Base-by-base conservation (phyloP, 2,113 vertebrate genomes). In the Bufo bufo region DNA sequence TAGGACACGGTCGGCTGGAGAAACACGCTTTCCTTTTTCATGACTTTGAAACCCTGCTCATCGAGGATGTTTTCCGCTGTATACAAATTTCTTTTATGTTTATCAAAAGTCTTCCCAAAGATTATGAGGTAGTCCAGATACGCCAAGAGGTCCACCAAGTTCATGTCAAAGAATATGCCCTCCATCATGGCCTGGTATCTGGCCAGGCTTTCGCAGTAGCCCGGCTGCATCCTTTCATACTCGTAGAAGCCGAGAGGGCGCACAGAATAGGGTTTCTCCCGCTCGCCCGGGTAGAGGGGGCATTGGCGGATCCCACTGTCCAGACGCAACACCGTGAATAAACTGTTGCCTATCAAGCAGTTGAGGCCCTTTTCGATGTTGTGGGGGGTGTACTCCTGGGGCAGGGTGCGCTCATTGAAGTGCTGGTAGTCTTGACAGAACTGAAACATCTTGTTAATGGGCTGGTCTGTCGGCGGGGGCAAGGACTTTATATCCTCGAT, bases 241-340 rank as follows among this genome's bases (percentile, higher is more conserved):
- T 82, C 81, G 14, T 82, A 82, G 81, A 82, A 82, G 81, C 81
- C 81, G 17, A 66, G 45, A 0, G 81, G 81, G 47, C 59, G 58
- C 13, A 82, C 19, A 20, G 81, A n/a, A n/a, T 82, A 82, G 5
- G 81, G 81, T 0, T 66, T 6, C 10, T 82, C 61, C 23, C 81
- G 59, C 6, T 82, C 81, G 4, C 81, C 81, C 14, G 81, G 81
- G 61, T n/a, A 82, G 3, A 2, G 13, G 3, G 59, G 61, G 1
- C 69, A 1, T 20, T 83, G 81, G 61, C 20, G 6, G 3, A 83
- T 14, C 6, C 50, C 20, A 54, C 45, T 83, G 1, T 33, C 10
- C 11, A 83, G 0, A 12, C 20, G 10, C n/a, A 83, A 16, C 11
- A 83, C 47, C 6, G 19, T 16, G 20, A 49, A 83, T 2, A 1